phyloP scores from a whole-genome alignment of 1,140 invertebrate species.

The Calosoma granatense region DNA sequence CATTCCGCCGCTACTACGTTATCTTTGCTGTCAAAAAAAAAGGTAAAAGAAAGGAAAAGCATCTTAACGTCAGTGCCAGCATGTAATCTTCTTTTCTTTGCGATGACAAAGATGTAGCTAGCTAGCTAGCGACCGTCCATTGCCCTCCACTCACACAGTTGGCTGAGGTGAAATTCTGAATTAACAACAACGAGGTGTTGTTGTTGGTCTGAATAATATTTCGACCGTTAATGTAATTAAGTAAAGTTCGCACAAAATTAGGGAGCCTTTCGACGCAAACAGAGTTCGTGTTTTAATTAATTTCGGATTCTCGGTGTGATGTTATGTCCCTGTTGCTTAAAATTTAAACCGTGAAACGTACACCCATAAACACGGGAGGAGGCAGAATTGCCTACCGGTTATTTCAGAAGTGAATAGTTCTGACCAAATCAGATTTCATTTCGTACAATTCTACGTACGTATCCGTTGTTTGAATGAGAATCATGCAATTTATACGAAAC shows the following conservation, averaged over 20 bases:
- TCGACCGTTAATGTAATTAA: slow-evolving; percentile 5
- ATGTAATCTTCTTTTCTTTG: neutral
- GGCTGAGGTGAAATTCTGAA: too few relatives aligned
- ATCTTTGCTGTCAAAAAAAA: neutral
- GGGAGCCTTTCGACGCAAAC: neutral
- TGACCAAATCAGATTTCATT: too few relatives aligned
- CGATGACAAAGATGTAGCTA: too few relatives aligned
- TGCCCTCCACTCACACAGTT: too few relatives aligned
- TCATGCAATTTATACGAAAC: too few relatives aligned
- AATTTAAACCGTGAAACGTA: too few relatives aligned
- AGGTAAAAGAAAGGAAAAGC: neutral
- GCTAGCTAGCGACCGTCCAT: too few relatives aligned
- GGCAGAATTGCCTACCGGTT: too few relatives aligned
- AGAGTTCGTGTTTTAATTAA: neutral
- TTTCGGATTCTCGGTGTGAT: neutral
- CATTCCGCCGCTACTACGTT: neutral
- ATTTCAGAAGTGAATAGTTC: too few relatives aligned
- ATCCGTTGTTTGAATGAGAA: too few relatives aligned
- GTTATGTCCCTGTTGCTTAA: neutral
- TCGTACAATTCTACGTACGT: too few relatives aligned
- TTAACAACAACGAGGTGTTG: neutral
- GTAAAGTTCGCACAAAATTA: neutral
- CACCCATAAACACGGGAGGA: too few relatives aligned
- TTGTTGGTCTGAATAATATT: neutral
- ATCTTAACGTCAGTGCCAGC: neutral